Percentiles rank a stretch among this genome's conserved stretches.
phyloP scores from a whole-genome alignment of 2,113 vertebrate genomes.

The Crotalus helleri region DNA sequence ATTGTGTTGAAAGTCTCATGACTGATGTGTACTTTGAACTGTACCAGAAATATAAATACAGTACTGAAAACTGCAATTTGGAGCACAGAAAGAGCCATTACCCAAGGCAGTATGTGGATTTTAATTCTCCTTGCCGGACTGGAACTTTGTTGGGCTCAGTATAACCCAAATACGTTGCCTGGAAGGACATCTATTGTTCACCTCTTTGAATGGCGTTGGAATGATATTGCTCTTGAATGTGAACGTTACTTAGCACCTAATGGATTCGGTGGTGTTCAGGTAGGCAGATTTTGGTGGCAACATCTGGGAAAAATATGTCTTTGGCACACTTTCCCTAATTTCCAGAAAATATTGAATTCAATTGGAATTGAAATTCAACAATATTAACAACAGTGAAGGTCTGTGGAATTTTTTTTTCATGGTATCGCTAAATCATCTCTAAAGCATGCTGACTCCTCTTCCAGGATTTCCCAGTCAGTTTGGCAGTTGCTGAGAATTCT shows the following conservation, averaged over 20 bases:
- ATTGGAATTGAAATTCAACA: background rate
- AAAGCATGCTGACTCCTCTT: background rate
- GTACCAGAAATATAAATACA: constrained; percentile 58
- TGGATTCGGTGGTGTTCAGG: constrained; percentile 87
- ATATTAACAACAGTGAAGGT: background rate
- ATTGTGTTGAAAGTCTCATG: constrained; percentile 43
- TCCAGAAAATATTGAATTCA: background rate
- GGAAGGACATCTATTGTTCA: constrained; percentile 82
- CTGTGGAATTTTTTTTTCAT: background rate
- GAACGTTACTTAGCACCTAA: constrained; percentile 82
- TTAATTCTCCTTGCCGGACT: constrained; percentile 68
- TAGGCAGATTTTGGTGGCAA: constrained; percentile 43
- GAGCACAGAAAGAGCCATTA: background rate
- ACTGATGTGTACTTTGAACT: constrained; percentile 8
- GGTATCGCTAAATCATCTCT: background rate
- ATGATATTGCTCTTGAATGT: constrained; percentile 83
- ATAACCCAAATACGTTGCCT: constrained; percentile 66
- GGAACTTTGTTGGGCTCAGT: constrained; percentile 72
- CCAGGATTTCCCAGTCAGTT: background rate
- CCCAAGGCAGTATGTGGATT: constrained; percentile 72
- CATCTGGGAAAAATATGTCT: background rate
- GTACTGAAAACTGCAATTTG: background rate
- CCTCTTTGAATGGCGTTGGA: constrained; percentile 89
- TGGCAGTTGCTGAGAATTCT: background rate
- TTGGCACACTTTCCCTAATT: background rate